Base-by-base conservation (phyloP, 2,797 vertebrate genomes). In the Xenentodon cancila region DNA sequence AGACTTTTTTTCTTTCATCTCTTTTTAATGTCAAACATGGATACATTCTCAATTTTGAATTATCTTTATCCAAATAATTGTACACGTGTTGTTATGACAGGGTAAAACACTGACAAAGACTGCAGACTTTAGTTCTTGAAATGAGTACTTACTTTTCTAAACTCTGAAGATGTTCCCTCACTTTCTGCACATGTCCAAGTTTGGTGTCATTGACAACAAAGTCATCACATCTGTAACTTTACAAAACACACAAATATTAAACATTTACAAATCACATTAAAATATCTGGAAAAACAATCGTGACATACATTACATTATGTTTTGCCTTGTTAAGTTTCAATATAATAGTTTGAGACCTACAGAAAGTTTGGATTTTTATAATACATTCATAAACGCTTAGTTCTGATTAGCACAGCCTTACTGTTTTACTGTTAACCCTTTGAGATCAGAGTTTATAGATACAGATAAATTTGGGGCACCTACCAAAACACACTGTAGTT, bases 181-280 rank as follows among this genome's bases (percentile, higher is more conserved):
- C 92, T 90, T 96, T 97, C 92, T 99, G 97, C 55, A 99, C 95
- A 73, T 96, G 93, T 54, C 96, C 96, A 59, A 96, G 91, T 89
- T 97, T 98, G 90, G 96, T 97, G 87, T 99, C 97, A 46, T 99
- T 99, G 75, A 99, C 95, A 62, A 97, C 96, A 91, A 98, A 98
- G 79, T 99, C 97, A 88, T 99, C 98, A 91, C 97, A 99, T 81
- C 96, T 95, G 68, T 99, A 99, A 94, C 98, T 99, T 83, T 44
- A n/a, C n/a, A 82, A 70, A 74, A 3, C 68, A 16, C 17, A 37
- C 37, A 40, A 4, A 40, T 16, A 13, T 40, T 5, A 40, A 37
- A 37, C 30, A 30, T 30, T 3, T 30, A 30, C 30, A 30, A 3
- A 30, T 30, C 30, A 3, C 1, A 30, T 30, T 30, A 30, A 30